Conservation (phyloP, 2,113 vertebrate genomes). For the Catharus bicknelli region DNA sequence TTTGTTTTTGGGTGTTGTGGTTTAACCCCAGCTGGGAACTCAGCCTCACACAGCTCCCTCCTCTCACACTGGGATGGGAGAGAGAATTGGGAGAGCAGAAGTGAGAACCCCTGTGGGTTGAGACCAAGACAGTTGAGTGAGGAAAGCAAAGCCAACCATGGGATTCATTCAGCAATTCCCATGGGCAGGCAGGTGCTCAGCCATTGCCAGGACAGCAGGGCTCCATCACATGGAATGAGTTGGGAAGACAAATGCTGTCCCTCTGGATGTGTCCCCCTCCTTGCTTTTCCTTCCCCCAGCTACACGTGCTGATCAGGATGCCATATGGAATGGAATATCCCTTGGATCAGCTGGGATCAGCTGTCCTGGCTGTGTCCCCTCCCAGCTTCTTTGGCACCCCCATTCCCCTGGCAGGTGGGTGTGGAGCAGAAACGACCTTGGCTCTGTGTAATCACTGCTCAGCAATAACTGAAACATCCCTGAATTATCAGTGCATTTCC, state of each 20-base stretch:
- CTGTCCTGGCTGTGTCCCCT: background rate
- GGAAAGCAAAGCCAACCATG: background rate
- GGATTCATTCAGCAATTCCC: background rate
- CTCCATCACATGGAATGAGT: too few relatives aligned
- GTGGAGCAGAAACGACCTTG: background rate
- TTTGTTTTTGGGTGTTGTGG: background rate
- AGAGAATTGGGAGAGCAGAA: background rate
- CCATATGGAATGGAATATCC: background rate
- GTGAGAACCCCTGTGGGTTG: background rate
- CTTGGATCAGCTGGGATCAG: background rate
- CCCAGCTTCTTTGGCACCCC: background rate
- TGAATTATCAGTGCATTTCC: background rate
- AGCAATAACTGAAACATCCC: background rate
- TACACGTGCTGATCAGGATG: fast-evolving
- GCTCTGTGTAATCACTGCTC: background rate
- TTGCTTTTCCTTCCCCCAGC: background rate
- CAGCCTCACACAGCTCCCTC: background rate
- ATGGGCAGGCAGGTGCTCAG: background rate
- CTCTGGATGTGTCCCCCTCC: background rate
- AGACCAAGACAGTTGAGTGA: background rate
- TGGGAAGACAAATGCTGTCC: too few relatives aligned
- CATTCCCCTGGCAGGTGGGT: background rate
- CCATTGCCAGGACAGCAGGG: background rate
- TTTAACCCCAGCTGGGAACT: background rate
- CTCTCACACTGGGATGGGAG: too few relatives aligned